Evolutionary conservation across 2,113 vertebrate genomes (phyloP).

Genomic region (Excalfactoria chinensis): DNA sequence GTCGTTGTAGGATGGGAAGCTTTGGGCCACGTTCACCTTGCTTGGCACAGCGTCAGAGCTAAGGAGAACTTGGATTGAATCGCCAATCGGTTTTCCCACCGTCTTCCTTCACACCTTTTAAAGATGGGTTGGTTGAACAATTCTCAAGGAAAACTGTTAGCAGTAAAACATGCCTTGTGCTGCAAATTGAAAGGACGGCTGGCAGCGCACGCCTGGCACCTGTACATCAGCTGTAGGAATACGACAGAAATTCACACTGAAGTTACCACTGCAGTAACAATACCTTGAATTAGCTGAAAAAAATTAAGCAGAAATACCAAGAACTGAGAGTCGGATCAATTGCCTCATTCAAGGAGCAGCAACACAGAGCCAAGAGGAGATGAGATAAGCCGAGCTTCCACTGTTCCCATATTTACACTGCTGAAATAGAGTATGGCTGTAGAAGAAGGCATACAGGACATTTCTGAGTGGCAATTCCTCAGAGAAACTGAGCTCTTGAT

Average conservation of each 20-base stretch:
- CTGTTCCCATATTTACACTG: conserved; percentile 22
- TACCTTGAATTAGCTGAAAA: not conserved
- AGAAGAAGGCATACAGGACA: conserved; percentile 49
- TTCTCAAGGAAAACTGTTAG: not conserved
- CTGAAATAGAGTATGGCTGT: conserved; percentile 22
- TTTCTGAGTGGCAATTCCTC: not conserved
- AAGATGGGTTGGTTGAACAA: not conserved
- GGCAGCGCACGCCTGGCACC: not conserved
- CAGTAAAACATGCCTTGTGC: not conserved
- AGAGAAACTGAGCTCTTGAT: conserved; percentile 8
- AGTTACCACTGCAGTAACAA: not conserved
- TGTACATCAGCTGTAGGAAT: not conserved
- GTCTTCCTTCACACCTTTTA: not conserved
- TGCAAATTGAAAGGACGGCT: not conserved
- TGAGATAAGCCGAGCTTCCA: not conserved
- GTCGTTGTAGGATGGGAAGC: not conserved
- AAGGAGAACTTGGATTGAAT: not conserved
- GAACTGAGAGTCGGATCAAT: not conserved
- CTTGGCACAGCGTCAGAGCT: not conserved
- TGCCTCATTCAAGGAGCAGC: conserved; percentile 22
- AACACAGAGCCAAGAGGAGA: not conserved
- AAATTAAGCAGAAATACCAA: conserved; percentile 15
- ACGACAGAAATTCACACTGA: not conserved
- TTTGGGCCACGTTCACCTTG: not conserved
- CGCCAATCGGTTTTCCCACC: not conserved